A percentile compares a stretch with the other conserved stretches of the same genome.
Conservation (phyloP, 2,797 vertebrate genomes). For the Aldrovandia affinis region DNA sequence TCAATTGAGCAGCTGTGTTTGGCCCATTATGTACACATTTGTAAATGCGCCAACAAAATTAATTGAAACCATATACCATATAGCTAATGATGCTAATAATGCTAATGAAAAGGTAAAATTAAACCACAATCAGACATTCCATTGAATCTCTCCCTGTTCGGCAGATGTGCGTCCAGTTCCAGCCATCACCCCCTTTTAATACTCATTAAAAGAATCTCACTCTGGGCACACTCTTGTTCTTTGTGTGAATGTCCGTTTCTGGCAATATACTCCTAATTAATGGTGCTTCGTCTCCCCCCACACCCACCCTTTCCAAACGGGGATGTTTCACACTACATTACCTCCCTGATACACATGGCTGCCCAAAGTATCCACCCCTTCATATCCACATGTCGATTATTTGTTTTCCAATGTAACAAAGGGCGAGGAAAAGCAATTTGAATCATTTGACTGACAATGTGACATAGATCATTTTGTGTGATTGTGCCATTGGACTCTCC, state of each 20-base stretch:
- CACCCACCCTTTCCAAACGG: background rate
- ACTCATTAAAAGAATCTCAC: background rate
- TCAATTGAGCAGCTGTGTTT: no score
- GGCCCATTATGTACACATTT: no score
- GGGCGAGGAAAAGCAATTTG: background rate
- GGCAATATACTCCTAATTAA: background rate
- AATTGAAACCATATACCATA: no score
- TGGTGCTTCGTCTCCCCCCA: background rate
- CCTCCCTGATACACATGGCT: background rate
- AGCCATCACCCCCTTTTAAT: background rate
- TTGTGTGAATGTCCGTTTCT: background rate
- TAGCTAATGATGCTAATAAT: no score
- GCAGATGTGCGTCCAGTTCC: background rate
- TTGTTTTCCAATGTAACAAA: background rate
- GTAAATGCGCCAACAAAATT: no score
- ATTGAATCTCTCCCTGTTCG: background rate
- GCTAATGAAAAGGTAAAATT: no score
- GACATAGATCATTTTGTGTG: background rate
- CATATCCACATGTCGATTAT: background rate
- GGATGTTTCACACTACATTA: background rate
- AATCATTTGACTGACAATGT: background rate
- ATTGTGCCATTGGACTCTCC: background rate
- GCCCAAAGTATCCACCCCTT: background rate
- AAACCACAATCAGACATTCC: no score
- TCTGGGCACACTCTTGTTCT: background rate